Evolutionary conservation across 2,797 vertebrate species (phyloP).

Genomic region (Melanotaenia parkinsoni): DNA sequence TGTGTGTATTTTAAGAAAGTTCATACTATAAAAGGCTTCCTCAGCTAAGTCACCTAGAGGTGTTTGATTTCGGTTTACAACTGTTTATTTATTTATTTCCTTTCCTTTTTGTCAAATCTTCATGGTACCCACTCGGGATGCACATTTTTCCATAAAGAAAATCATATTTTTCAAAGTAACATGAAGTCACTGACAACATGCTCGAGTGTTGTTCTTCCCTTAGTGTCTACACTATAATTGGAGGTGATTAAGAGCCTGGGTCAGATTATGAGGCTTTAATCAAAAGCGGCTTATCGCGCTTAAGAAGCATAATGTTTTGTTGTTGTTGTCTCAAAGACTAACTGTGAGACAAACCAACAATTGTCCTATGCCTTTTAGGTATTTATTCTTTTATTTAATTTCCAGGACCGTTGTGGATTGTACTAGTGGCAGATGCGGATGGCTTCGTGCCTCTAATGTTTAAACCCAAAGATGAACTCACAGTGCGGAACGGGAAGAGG

Average conservation of each 20-base stretch:
- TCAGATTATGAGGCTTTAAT: slow-evolving; percentile 77
- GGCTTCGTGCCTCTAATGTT: slow-evolving; percentile 93
- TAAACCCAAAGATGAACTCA: slow-evolving; percentile 85
- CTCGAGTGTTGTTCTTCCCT: slow-evolving; percentile 41
- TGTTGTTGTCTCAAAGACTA: slow-evolving; percentile 14
- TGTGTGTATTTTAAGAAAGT: slow-evolving; percentile 16
- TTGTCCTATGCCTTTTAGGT: background rate
- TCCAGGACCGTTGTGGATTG: slow-evolving; percentile 90
- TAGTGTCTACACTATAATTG: slow-evolving; percentile 71
- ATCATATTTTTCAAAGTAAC: background rate
- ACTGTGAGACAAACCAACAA: background rate
- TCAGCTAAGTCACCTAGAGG: background rate
- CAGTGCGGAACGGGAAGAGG: slow-evolving; percentile 86
- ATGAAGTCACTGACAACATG: background rate
- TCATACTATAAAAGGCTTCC: slow-evolving; percentile 1
- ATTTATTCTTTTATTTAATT: slow-evolving; percentile 2
- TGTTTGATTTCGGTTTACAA: background rate
- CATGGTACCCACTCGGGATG: background rate
- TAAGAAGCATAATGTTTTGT: slow-evolving; percentile 44
- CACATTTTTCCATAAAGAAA: background rate
- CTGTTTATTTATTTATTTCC: background rate
- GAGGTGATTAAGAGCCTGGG: slow-evolving; percentile 75
- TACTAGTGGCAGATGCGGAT: slow-evolving; percentile 89
- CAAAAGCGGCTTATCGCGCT: slow-evolving; percentile 76
- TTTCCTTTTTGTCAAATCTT: background rate